These are phyloP conservation scores for rat (Rattus norvegicus) DNA, from an alignment of 2,113 vertebrate genomes.

Conservation along the genomic window GRCr8 NC_086023.1:49543501-49544000, in stretches of 20 bases:
- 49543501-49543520: neutral
- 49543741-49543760: neutral
- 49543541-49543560: neutral
- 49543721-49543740: too few species aligned
- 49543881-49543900: neutral
- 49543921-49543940: fast-evolving
- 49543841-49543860: neutral
- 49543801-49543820: neutral
- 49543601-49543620: neutral
- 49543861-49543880: neutral
- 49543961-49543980: neutral
- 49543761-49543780: neutral
- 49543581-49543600: neutral
- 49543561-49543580: neutral
- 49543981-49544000: neutral
- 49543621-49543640: neutral
- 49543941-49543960: neutral
- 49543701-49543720: neutral
- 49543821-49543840: neutral
- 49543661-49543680: neutral
- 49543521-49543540: neutral
- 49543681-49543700: neutral
- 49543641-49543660: neutral
- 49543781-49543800: neutral
- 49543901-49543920: neutral